Percentiles rank a stretch among this genome's conserved stretches.
These are phyloP conservation scores for Solea senegalensis DNA, from an alignment of 2,113 vertebrate species.

Conservation along the genomic window DNA sequence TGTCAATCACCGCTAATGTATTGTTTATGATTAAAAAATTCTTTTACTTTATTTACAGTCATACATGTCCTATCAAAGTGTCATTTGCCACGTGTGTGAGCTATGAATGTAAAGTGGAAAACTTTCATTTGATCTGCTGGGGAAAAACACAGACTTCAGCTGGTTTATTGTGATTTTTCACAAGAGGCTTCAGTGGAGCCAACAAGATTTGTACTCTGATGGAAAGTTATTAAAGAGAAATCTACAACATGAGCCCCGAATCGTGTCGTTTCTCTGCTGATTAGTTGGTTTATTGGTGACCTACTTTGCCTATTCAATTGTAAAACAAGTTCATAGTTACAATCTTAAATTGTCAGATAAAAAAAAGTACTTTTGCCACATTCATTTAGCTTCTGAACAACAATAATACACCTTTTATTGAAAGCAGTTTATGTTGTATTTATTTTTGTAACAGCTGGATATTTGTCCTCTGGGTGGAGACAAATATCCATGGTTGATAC, in stretches of 20 bases:
- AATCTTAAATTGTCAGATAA: too few species aligned
- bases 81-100: conserved; percentile 15
- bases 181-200: conserved; percentile 66
- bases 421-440: background rate
- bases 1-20: too few species aligned
- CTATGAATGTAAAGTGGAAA: conserved; percentile 34
- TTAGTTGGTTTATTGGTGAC: too few species aligned
- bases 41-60: too few species aligned
- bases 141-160: conserved; percentile 30
- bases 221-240: conserved; percentile 73
- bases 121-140: conserved; percentile 25
- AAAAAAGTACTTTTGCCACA: too few species aligned
- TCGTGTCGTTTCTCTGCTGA: background rate
- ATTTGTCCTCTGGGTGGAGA: too few species aligned
- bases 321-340: too few species aligned
- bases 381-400: too few species aligned
- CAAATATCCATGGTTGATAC: too few species aligned
- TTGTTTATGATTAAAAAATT: too few species aligned
- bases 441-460: background rate
- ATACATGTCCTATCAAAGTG: background rate
- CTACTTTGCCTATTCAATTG: too few species aligned
- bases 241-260: conserved; percentile 8
- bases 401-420: too few species aligned
- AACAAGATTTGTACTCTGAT: conserved; percentile 73
- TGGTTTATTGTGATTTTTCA: conserved; percentile 55